Percentiles rank a stretch among this genome's conserved stretches.
Evolutionary conservation across 2,797 vertebrate species (phyloP).

Genomic region (Cuculus canorus): DNA sequence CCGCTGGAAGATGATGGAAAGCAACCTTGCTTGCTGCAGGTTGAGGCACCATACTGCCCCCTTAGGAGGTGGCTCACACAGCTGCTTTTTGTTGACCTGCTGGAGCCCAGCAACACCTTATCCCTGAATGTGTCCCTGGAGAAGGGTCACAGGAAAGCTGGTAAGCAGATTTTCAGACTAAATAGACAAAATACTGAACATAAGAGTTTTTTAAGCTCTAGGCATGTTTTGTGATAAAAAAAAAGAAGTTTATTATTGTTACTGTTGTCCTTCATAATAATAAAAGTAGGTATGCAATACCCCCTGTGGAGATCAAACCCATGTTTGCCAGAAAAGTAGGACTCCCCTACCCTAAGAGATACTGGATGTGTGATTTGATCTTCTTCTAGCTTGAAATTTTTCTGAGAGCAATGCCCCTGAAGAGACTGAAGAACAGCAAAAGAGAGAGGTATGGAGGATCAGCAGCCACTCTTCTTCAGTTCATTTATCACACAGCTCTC

Average conservation of each 20-base stretch:
- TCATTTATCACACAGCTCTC: background rate
- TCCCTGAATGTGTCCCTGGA: background rate
- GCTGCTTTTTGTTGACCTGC: background rate
- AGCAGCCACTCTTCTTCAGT: background rate
- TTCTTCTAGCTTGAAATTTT: background rate
- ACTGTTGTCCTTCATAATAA: background rate
- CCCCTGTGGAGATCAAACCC: background rate
- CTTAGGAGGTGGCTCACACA: background rate
- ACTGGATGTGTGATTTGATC: background rate
- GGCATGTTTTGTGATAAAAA: background rate
- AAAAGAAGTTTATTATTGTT: background rate
- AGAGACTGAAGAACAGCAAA: background rate
- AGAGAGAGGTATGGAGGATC: background rate
- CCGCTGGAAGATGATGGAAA: too few relatives aligned
- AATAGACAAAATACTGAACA: background rate
- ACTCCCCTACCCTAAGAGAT: background rate
- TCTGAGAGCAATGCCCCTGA: background rate
- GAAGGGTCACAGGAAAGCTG: background rate
- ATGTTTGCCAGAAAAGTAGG: background rate
- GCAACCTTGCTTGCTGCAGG: too few relatives aligned
- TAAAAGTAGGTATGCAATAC: background rate
- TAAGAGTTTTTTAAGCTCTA: background rate
- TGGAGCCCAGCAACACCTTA: accelerated
- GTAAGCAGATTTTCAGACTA: background rate
- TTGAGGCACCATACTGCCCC: background rate